A percentile compares a stretch with the other conserved stretches of the same genome.
These are phyloP conservation scores for Pseudomyrmex sp. DNA, from an alignment of 1,140 invertebrate species.

Conservation along the genomic window DNA sequence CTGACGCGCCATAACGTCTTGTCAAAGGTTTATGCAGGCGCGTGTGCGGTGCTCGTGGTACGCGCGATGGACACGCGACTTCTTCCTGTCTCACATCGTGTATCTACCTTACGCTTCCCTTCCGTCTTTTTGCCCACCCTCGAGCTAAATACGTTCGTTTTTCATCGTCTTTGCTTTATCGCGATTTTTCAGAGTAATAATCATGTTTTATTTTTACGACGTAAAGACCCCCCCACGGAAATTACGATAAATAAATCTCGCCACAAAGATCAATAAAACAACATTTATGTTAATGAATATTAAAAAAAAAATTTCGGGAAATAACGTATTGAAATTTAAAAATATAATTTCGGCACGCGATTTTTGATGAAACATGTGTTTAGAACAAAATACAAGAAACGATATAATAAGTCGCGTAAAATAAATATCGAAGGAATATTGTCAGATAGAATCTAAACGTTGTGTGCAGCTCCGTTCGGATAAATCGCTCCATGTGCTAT, in stretches of 20 bases:
- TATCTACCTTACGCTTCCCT: conserved; percentile 70
- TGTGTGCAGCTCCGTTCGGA: conserved; percentile 10
- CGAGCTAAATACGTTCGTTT: conserved; percentile 76
- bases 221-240: background rate
- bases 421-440: background rate
- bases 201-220: background rate
- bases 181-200: conserved; percentile 72
- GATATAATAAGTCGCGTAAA: background rate
- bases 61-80: conserved; percentile 57
- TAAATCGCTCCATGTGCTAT: conserved; percentile 26
- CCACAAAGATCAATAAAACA: too few species aligned
- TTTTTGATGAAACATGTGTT: too few species aligned
- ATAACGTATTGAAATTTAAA: too few species aligned
- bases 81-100: conserved; percentile 75
- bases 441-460: conserved; percentile 2
- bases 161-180: conserved; percentile 72
- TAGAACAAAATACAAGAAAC: background rate
- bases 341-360: too few species aligned
- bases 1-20: conserved; percentile 56
- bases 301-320: too few species aligned
- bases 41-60: conserved; percentile 69
- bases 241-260: too few species aligned
- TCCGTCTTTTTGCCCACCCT: conserved; percentile 70
- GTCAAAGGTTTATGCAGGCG: conserved; percentile 53
- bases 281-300: too few species aligned